Conservation (phyloP, 2,888 invertebrate genomes). For the Digitonthophagus gazella region DNA sequence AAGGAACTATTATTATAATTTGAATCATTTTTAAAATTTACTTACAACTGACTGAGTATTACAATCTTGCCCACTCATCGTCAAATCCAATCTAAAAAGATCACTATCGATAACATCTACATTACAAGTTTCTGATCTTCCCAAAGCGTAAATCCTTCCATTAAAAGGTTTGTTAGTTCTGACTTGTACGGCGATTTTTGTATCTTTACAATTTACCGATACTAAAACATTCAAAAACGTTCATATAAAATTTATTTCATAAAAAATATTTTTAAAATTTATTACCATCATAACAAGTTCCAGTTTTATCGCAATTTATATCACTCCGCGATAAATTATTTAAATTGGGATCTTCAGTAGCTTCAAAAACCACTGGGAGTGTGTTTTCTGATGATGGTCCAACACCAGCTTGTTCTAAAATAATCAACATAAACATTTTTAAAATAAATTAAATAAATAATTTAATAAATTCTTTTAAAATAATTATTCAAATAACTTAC, state of each 20-base stretch:
- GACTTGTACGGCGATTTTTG: slow-evolving; percentile 88
- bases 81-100: slow-evolving; percentile 85
- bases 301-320: slow-evolving; percentile 90
- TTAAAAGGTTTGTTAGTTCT: slow-evolving; percentile 93
- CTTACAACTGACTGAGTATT: slow-evolving; percentile 94
- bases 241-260: neutral
- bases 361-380: slow-evolving; percentile 73
- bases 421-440: neutral
- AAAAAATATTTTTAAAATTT: too few relatives aligned
- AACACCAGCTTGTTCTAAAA: slow-evolving; percentile 20
- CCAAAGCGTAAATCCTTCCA: slow-evolving; percentile 89
- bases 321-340: slow-evolving; percentile 75
- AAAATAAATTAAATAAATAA: neutral
- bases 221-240: slow-evolving; percentile 62
- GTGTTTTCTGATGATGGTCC: slow-evolving; percentile 55
- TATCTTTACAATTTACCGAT: slow-evolving; percentile 91
- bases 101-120: slow-evolving; percentile 92
- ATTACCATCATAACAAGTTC: slow-evolving; percentile 92
- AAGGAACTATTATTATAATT: too few relatives aligned
- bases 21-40: too few relatives aligned
- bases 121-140: slow-evolving; percentile 92
- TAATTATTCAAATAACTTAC: slow-evolving; percentile 55
- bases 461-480: neutral
- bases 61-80: slow-evolving; percentile 92
- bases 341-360: slow-evolving; percentile 70